A percentile compares a stretch with the other conserved stretches of the same genome.
Evolutionary conservation across 2,113 vertebrate genomes (phyloP).

Genomic region (Empidonax traillii): DNA sequence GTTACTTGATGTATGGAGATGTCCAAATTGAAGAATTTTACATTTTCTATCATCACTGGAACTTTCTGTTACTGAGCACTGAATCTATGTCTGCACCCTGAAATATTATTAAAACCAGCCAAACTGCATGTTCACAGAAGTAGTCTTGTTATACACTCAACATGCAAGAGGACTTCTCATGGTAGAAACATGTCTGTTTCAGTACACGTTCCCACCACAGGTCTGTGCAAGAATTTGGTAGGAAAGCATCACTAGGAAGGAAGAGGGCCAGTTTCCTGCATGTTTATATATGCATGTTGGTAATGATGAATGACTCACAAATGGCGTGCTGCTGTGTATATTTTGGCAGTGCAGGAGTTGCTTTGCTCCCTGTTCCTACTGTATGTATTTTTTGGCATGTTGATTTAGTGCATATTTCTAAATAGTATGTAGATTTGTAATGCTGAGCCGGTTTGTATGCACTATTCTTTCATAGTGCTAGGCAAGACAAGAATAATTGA

Average conservation of each 20-base stretch:
- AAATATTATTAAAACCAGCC: neutral
- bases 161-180: neutral
- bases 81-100: neutral
- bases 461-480: neutral
- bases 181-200: neutral
- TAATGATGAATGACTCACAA: neutral
- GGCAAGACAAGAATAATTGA: neutral
- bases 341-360: neutral
- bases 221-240: neutral
- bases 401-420: neutral
- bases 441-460: neutral
- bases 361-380: neutral
- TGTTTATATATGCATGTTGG: neutral
- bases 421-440: neutral
- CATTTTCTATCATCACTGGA: neutral
- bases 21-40: neutral
- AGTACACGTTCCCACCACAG: neutral
- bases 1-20: neutral
- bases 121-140: neutral
- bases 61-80: neutral
- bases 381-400: conserved; percentile 24
- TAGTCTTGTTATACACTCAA: neutral
- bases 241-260: neutral
- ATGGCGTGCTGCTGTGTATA: neutral
- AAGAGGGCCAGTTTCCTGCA: neutral